Percentiles rank a stretch among this genome's conserved stretches.
phyloP scores from a whole-genome alignment of 2,797 vertebrate species.

The Gouania willdenowi region DNA sequence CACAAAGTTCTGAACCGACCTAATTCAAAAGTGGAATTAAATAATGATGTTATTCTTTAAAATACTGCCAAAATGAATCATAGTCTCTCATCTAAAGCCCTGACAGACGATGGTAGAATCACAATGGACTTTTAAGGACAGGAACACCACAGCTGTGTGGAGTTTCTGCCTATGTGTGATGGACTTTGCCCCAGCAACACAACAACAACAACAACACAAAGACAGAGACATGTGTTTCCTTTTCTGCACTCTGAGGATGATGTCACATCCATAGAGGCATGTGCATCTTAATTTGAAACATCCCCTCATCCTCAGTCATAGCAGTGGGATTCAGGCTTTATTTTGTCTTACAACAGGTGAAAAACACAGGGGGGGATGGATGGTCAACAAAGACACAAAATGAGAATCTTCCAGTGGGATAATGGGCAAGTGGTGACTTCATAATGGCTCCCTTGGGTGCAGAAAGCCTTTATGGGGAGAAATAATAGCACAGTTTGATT shows the following conservation, averaged over 20 bases:
- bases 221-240: slow-evolving; percentile 64
- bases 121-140: neutral
- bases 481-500: slow-evolving; percentile 50
- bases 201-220: slow-evolving; percentile 20
- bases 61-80: too few relatives aligned
- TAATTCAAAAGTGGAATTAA: too few relatives aligned
- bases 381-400: slow-evolving; percentile 4
- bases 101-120: neutral
- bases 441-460: slow-evolving; percentile 45
- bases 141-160: neutral
- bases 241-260: slow-evolving; percentile 63
- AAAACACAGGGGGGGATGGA: slow-evolving; percentile 4
- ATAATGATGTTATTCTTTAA: too few relatives aligned
- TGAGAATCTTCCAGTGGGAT: slow-evolving; percentile 26
- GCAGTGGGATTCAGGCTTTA: slow-evolving; percentile 3
- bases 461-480: slow-evolving; percentile 35
- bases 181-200: slow-evolving; percentile 28
- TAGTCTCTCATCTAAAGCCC: slow-evolving; percentile 3
- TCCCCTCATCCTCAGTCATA: slow-evolving; percentile 33
- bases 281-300: slow-evolving; percentile 60
- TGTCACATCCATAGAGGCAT: slow-evolving; percentile 68
- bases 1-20: too few relatives aligned
- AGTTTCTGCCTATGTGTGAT: slow-evolving; percentile 7
- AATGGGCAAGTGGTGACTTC: slow-evolving; percentile 34
- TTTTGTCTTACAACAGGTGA: slow-evolving; percentile 4